These are phyloP conservation scores for Andrena hattorfiana DNA, from an alignment of 2,888 invertebrate species.

Conservation along the genomic window DNA sequence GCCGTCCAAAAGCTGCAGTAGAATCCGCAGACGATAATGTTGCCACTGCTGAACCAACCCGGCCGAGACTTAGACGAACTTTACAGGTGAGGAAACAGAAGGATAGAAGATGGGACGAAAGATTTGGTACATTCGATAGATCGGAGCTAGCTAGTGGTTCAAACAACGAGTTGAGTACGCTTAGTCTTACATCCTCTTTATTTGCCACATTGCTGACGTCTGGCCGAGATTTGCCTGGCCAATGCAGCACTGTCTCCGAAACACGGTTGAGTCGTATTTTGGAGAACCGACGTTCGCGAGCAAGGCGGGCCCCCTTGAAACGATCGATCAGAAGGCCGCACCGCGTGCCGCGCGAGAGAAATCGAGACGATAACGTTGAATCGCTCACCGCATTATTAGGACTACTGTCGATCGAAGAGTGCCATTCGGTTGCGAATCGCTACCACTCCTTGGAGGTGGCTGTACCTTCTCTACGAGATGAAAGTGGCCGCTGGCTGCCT, in stretches of 20 bases:
- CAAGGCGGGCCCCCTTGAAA: constrained; percentile 87
- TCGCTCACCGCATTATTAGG: constrained; percentile 84
- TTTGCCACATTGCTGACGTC: constrained; percentile 89
- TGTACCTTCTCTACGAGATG: constrained; percentile 94
- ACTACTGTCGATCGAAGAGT: constrained; percentile 85
- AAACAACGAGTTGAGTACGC: constrained; percentile 88
- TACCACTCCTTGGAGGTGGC: constrained; percentile 93
- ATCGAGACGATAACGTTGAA: constrained; percentile 76
- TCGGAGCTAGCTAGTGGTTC: constrained; percentile 87
- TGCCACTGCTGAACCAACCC: constrained; percentile 54
- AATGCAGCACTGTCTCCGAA: constrained; percentile 73
- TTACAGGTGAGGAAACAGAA: constrained; percentile 73
- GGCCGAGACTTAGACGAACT: constrained; percentile 85
- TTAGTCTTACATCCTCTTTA: constrained; percentile 87
- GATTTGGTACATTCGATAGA: constrained; percentile 77
- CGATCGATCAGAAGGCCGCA: constrained; percentile 84
- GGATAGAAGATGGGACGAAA: constrained; percentile 83
- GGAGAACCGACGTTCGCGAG: constrained; percentile 85
- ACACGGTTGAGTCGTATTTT: constrained; percentile 60
- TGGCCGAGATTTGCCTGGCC: constrained; percentile 86
- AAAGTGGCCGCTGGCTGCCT: constrained; percentile 94
- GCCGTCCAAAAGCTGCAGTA: constrained; percentile 83
- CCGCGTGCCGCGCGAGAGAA: constrained; percentile 71
- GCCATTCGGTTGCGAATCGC: constrained; percentile 90
- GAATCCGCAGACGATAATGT: constrained; percentile 61